Percentiles rank a stretch among this genome's conserved stretches.
These are phyloP conservation scores for Meloidogyne floridensis DNA, from an alignment of 1,140 invertebrate species.

Conservation along the genomic window DNA sequence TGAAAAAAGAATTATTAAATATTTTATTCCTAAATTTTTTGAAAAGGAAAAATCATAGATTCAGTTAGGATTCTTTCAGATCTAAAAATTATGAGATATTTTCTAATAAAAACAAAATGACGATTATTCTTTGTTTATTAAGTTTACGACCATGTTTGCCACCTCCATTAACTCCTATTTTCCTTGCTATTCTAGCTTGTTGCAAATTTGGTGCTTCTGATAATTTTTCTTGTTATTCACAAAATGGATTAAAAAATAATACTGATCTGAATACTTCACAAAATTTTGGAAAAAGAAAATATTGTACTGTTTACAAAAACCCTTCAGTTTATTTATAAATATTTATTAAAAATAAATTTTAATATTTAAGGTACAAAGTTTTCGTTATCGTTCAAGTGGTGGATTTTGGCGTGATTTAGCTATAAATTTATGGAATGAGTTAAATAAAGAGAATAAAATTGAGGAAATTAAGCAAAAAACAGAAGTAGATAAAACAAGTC, in stretches of 20 bases:
- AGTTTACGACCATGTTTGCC: constrained; percentile 57
- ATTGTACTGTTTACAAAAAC: constrained; percentile 49
- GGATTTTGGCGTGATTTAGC: constrained; percentile 23
- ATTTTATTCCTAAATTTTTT: neutral
- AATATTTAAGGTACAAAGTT: constrained; percentile 15
- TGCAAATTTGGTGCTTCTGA: constrained; percentile 24
- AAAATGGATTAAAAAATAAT: neutral
- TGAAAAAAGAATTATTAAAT: neutral
- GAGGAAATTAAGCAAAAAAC: neutral
- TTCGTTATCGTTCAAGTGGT: neutral
- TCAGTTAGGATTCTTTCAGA: too few relatives aligned
- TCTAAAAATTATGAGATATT: too few relatives aligned
- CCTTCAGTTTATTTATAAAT: constrained; percentile 46
- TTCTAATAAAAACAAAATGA: neutral
- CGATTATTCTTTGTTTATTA: constrained; percentile 7
- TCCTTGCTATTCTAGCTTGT: constrained; percentile 46
- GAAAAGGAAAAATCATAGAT: too few relatives aligned
- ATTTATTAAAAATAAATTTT: neutral
- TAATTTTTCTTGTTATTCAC: constrained; percentile 19
- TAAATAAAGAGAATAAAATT: constrained; percentile 2
- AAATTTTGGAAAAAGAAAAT: constrained; percentile 24
- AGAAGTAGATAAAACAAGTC: constrained; percentile 15
- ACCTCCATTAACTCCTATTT: constrained; percentile 59
- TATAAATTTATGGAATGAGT: constrained; percentile 19
- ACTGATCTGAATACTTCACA: constrained; percentile 16